Evolutionary conservation across 2,888 invertebrate species (phyloP).

Genomic region (Andrena minutula): DNA sequence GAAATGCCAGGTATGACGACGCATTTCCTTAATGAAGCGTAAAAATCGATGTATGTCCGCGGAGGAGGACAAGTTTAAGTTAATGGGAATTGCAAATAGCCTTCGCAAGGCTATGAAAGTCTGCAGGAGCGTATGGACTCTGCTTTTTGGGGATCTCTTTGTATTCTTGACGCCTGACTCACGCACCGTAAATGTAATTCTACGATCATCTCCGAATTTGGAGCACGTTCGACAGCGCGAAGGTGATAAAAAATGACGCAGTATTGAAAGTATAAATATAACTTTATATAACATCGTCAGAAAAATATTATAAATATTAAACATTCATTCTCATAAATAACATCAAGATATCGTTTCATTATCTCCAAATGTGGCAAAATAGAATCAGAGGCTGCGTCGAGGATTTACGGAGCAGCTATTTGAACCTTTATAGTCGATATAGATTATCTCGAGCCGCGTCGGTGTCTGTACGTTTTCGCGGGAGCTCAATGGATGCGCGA

Average conservation of each 20-base stretch:
- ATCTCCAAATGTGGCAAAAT: conserved; percentile 49
- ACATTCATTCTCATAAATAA: conserved; percentile 73
- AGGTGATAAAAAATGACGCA: conserved; percentile 18
- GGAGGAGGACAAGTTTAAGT: conserved; percentile 4
- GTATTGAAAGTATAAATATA: conserved; percentile 80
- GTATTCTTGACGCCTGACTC: neutral
- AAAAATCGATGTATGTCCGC: neutral
- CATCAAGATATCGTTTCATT: conserved; percentile 57
- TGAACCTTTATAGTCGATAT: conserved; percentile 14
- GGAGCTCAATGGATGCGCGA: conserved; percentile 35
- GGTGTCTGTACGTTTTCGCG: conserved; percentile 6
- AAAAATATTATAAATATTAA: conserved; percentile 80
- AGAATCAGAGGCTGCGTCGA: conserved; percentile 59
- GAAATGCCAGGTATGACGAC: conserved; percentile 9
- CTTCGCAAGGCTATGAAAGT: neutral
- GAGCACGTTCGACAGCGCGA: neutral
- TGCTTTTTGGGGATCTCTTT: neutral
- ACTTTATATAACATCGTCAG: conserved; percentile 78
- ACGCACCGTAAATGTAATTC: neutral
- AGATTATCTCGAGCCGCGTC: conserved; percentile 6
- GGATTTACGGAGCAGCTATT: conserved; percentile 40
- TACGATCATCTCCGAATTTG: neutral
- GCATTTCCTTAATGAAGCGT: neutral
- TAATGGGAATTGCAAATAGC: neutral
- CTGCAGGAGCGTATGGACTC: neutral